phyloP scores from a whole-genome alignment of 1,140 invertebrate genomes.

The Magallana ariakensis region DNA sequence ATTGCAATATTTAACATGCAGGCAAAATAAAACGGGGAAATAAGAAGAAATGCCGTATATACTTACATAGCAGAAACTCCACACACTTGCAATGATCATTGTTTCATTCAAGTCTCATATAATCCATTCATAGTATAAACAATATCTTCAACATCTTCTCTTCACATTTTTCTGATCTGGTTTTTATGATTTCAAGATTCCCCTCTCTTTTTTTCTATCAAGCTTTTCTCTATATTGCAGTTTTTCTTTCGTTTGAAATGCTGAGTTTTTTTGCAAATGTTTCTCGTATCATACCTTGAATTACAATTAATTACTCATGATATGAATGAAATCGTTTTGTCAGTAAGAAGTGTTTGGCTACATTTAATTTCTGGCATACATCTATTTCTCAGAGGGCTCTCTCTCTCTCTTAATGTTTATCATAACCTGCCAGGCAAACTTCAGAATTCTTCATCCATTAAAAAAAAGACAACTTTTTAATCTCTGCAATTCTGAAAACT shows the following conservation, averaged over 20 bases:
- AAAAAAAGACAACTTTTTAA: constrained; percentile 34
- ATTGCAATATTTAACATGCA: background rate
- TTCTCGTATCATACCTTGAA: constrained; percentile 29
- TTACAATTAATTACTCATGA: constrained; percentile 37
- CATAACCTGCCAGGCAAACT: background rate
- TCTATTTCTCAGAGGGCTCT: constrained; percentile 1
- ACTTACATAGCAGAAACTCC: constrained; percentile 10
- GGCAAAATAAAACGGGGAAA: background rate
- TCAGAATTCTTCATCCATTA: constrained; percentile 33
- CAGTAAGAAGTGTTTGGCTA: constrained; percentile 13
- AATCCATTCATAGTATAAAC: constrained; percentile 19
- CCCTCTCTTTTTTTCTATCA: background rate
- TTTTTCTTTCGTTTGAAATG: too few relatives aligned
- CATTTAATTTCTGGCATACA: constrained; percentile 13
- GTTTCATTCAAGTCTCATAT: background rate
- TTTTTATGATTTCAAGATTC: background rate
- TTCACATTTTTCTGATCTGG: constrained; percentile 1
- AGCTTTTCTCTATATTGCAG: background rate
- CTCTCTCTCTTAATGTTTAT: background rate
- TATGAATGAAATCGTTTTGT: constrained; percentile 24
- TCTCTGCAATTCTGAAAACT: constrained; percentile 38
- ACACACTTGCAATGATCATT: constrained; percentile 27
- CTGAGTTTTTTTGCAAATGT: constrained; percentile 26
- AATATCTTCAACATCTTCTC: background rate
- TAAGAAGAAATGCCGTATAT: background rate